Base-by-base conservation (phyloP, 2,888 invertebrate genomes). In the Crematogaster levior region DNA sequence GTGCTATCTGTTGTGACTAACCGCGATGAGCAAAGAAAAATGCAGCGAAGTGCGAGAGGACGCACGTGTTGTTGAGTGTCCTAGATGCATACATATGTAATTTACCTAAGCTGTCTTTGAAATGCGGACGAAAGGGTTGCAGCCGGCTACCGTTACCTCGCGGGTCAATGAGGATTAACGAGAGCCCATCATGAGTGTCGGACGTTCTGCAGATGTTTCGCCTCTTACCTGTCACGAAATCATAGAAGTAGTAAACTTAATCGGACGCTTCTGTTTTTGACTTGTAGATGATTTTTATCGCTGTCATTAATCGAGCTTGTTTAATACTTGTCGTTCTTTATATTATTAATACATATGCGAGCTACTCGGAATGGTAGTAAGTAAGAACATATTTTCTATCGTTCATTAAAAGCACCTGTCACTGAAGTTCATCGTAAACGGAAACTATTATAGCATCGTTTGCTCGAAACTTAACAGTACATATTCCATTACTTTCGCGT, bases 151-250 rank as follows among this genome's bases (percentile, higher is more conserved):
- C 65, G 75, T 75, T 75, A 65, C 9, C 51, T 12, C 24, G 65
- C 65, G 65, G 65, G 74, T 75, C 75, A 75, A 75, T 65, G 51
- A 51, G 75, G 65, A 75, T 75, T 51, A 75, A 75, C 65, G 75
- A 75, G 75, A 63, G 40, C 27, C 56, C 56, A n/a, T 37, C 56
- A 27, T 9, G 15, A 61, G 34, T 9, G 24, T 30, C 74, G 63
- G 37, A 63, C 74, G 65, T 75, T 51, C 51, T 65, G 46, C 75
- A 75, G 75, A 65, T 65, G 75, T 65, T 65, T 51, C 63, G 70
- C 21, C 58, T 24, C 51, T 51, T 46, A 9, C 56, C 74, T 51
- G 63, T 74, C 74, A 48, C 34, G 34, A 30, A 48, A 48, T 65
- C 48, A 6, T 63, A 48, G 61, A 46, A 63, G 34, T 53, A 65